A percentile compares a stretch with the other conserved stretches of the same genome.
phyloP scores from a whole-genome alignment of 2,888 invertebrate species.

The Sinhomidia bicolor region DNA sequence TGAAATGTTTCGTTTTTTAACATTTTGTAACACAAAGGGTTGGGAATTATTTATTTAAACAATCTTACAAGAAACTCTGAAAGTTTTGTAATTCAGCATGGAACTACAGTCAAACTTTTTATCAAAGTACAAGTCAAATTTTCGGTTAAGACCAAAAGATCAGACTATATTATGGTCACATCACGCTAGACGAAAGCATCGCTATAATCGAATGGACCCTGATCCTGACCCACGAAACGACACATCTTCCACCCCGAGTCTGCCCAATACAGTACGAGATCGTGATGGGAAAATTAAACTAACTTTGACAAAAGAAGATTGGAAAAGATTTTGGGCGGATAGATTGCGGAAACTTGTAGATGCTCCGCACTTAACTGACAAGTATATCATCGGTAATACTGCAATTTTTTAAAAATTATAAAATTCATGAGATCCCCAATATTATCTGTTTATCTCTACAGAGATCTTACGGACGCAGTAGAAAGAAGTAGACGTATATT shows the following conservation, averaged over 20 bases:
- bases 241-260: neutral
- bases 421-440: no score
- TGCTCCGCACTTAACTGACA: conserved; percentile 52
- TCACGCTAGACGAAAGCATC: neutral
- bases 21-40: neutral
- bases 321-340: conserved; percentile 58
- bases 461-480: conserved; percentile 28
- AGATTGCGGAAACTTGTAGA: conserved; percentile 22
- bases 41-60: neutral
- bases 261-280: neutral
- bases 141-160: neutral
- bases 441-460: no score
- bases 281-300: conserved; percentile 16
- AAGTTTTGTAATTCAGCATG: conserved; percentile 7
- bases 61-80: no score
- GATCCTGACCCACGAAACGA: conserved; percentile 38
- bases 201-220: conserved; percentile 61
- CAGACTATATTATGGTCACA: conserved; percentile 45
- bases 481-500: conserved; percentile 52
- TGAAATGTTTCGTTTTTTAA: neutral
- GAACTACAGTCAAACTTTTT: neutral
- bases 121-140: neutral
- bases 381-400: conserved; percentile 50
- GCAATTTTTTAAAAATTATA: no score
- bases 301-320: conserved; percentile 39